A percentile compares a stretch with the other conserved stretches of the same genome.
Evolutionary conservation across 2,888 invertebrate genomes (phyloP).

Genomic region (Caenorhabditis doughertyi): DNA sequence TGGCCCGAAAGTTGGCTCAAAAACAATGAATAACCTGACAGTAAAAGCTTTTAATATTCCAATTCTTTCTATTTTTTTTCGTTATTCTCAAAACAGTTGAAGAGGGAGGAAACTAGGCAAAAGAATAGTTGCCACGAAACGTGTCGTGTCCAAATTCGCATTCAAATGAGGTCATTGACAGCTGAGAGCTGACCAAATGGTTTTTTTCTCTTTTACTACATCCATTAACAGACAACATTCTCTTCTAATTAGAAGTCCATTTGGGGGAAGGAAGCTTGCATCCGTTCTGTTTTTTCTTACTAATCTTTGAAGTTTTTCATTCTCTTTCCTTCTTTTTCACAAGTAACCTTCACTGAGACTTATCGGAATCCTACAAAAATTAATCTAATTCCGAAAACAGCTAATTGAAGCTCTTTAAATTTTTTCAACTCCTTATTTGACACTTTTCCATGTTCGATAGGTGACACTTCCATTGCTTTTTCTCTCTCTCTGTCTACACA

Average conservation of each 20-base stretch:
- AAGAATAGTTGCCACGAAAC: conserved; percentile 21
- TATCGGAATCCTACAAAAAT: too few relatives aligned
- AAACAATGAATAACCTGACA: not conserved
- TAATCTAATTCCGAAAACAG: not conserved
- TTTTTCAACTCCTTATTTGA: not conserved
- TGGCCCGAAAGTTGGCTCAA: not conserved
- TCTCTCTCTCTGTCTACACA: conserved; percentile 6
- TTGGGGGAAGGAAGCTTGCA: not conserved
- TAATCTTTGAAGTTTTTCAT: not conserved
- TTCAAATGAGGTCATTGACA: conserved; percentile 1
- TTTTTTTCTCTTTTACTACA: not conserved
- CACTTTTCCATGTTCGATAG: not conserved
- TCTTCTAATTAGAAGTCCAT: conserved; percentile 9
- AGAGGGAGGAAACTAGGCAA: conserved; percentile 3
- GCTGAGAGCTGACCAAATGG: not conserved
- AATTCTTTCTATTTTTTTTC: not conserved
- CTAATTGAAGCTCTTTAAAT: not conserved
- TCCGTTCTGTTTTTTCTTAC: conserved; percentile 18
- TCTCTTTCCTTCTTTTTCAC: not conserved
- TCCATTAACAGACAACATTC: conserved; percentile 18
- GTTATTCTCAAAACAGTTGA: not conserved
- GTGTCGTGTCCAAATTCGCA: conserved; percentile 8
- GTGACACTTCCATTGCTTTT: not conserved
- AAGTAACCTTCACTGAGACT: not conserved
- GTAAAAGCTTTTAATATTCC: not conserved